Evolutionary conservation across 2,888 invertebrate genomes (phyloP), one percentile per base, ranked within the genome.

Genomic region (Agrotis segetum): DNA sequence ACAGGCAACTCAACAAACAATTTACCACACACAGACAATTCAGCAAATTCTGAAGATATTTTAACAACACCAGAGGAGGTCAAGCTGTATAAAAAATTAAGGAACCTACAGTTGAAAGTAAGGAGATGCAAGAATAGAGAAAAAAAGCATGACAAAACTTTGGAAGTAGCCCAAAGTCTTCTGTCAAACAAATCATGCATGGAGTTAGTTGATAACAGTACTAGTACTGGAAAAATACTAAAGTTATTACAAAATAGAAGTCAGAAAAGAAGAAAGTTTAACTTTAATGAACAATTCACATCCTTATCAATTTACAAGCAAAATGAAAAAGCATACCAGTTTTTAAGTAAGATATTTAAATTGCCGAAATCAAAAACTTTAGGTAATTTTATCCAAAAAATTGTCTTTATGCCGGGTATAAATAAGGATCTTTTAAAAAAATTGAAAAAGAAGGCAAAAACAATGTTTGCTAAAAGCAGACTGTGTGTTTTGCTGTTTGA

Each of bases 341-440:
- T 65, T 44, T 16, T 65, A 65, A 24, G 44, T 44, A 24, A 62
- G 16, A 24, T 65, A 62, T 65, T 65, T 63, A 16, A 40, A 19
- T 62, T 65, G 44, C 64, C 64, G 17, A n/a, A 65, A 44, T 2
- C 64, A 3, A 65, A 62, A 62, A 24, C 24, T 24, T 24, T 65
- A 16, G n/a, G 62, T 34, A 65, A 62, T n/a, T 62, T 65, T 16
- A 65, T 62, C 11, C n/a, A 65, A 24, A 65, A 65, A 65, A 44
- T 65, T 24, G 61, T 44, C 19, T n/a, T n/a, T 24, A 44, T 14
- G 24, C 62, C 64, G 4, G 19, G 62, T n/a, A 16, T 65, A n/a
- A n/a, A 24, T 16, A 44, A 44, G 62, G 13, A 17, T n/a, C 11
- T 65, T 2, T 62, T 62, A n/a, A 62, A 16, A 62, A 62, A 62